These are phyloP conservation scores for Parazoanthus atlanticus DNA, from an alignment of 92 coral and sea anemone genomes.

Conservation along the genomic window DNA sequence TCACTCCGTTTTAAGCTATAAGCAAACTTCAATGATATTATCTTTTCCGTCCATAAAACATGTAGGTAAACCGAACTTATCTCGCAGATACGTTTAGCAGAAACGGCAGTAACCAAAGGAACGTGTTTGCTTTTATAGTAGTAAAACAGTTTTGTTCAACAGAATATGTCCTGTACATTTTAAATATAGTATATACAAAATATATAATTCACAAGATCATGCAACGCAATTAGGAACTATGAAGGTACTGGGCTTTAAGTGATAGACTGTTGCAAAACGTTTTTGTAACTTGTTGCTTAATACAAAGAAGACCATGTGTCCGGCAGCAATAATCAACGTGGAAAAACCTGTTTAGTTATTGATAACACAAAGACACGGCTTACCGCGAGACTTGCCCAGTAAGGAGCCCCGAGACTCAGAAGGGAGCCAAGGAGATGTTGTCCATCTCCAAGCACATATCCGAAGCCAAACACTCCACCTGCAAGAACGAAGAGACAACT, in stretches of 20 bases:
- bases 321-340: not conserved
- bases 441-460: slow-evolving; percentile 9
- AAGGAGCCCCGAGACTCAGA: not conserved
- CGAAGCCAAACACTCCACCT: slow-evolving; percentile 29
- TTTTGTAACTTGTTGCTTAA: not conserved
- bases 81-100: not conserved
- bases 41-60: not conserved
- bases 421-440: not conserved
- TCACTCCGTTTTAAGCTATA: not conserved
- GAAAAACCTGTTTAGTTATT: not conserved
- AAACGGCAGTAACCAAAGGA: not conserved
- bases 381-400: slow-evolving; percentile 28
- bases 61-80: not conserved
- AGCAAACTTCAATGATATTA: not conserved
- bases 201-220: not conserved
- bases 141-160: not conserved
- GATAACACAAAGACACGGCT: not conserved
- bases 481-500: slow-evolving; percentile 31
- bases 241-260: not conserved
- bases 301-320: not conserved
- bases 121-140: not conserved
- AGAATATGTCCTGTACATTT: slow-evolving; percentile 1
- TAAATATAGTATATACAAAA: not conserved
- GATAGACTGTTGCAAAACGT: not conserved
- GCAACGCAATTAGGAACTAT: too few species aligned